Evolutionary conservation across 2,797 vertebrate genomes (phyloP), one percentile per base, ranked within the genome.

Genomic region (Scarus forsteni): DNA sequence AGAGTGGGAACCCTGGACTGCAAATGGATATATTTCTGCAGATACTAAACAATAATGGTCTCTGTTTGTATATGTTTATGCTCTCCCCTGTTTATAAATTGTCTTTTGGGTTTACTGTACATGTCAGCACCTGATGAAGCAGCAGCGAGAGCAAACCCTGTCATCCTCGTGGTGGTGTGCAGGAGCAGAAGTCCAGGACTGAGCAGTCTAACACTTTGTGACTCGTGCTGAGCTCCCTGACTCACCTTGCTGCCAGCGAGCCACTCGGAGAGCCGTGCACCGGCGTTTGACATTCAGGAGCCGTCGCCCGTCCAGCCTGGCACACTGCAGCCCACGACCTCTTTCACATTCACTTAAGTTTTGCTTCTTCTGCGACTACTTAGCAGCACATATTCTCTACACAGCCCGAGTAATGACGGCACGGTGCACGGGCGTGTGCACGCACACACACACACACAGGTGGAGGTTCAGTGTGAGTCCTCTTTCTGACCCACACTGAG

Each of bases 171-270:
- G 44, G 34, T 56, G 3, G 40, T 0, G 39, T 5, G 42, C 8
- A 51, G 14, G 16, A 54, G 53, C 40, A 72, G 27, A 1, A 43
- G 42, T 65, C 42, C 66, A 58, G n/a, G 35, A 42, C 58, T 39
- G 27, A 62, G 60, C 66, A 19, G 65, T 49, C 38, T 56, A 66
- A 73, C 53, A 10, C 70, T 36, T 8, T 68, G 42, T 60, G 55
- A 74, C 70, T 61, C 45, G 49, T 77, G 48, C 48, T 27, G 53
- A 44, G 44, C 51, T 13, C 55, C 53, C 71, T 50, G 69, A 54
- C 63, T 83, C 80, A 80, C 81, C 82, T 75, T 50, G 80, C 72
- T 82, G 70, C 73, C 73, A 14, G 60, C 14, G 27, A 40, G 36
- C 67, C 40, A 42, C 83, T 73, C 80, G 83, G 61, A 79, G 78